Evolutionary conservation across 2,797 vertebrate species (phyloP).

Genomic region (Dermochelys coriacea): DNA sequence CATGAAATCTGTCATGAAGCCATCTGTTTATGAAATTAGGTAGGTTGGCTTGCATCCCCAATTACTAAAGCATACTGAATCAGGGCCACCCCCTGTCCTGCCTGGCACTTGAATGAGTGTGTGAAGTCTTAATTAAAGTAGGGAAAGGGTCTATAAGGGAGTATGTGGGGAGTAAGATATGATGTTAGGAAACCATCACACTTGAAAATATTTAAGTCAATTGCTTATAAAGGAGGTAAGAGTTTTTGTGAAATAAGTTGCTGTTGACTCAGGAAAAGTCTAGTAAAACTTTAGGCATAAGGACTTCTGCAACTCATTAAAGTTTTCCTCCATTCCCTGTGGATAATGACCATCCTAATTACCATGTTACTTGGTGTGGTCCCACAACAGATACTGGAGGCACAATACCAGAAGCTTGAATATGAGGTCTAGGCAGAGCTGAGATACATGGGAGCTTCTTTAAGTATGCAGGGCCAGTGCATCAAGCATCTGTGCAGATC

Average conservation of each 20-base stretch:
- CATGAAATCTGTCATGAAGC: neutral
- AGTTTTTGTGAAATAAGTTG: neutral
- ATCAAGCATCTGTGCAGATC: neutral
- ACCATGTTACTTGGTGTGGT: neutral
- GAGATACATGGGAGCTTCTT: neutral
- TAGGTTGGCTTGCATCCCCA: neutral
- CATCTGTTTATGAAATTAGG: neutral
- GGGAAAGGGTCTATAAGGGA: neutral
- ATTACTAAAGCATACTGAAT: neutral
- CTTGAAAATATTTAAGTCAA: neutral
- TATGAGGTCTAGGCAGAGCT: neutral
- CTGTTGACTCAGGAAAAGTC: neutral
- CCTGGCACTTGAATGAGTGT: neutral
- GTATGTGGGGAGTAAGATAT: neutral
- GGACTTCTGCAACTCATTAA: neutral
- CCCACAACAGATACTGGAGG: neutral
- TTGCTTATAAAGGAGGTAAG: neutral
- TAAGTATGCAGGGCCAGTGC: neutral
- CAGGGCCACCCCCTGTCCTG: neutral
- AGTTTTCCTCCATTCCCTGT: neutral
- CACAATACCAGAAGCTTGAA: neutral
- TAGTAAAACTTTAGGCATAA: neutral
- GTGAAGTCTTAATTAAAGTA: neutral
- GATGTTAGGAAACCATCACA: neutral
- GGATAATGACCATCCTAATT: neutral